phyloP scores from a whole-genome alignment of 2,113 vertebrate genomes.

The Oncorhynchus kisutch region DNA sequence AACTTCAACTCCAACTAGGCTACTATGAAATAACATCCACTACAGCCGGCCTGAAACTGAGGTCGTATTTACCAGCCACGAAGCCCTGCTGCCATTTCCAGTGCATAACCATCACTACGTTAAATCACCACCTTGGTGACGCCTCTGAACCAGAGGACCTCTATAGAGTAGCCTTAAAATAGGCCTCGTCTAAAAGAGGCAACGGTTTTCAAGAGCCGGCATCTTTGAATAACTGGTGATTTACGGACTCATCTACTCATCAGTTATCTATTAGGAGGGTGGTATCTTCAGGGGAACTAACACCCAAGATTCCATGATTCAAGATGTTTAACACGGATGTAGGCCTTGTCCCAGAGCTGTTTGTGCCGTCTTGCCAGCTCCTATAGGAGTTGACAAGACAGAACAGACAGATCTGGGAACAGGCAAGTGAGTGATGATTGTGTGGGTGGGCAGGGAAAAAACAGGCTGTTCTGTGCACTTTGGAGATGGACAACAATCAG shows the following conservation, averaged over 20 bases:
- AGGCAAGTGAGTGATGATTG: neutral
- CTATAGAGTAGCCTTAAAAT: neutral
- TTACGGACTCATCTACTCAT: neutral
- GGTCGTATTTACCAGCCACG: conserved; percentile 27
- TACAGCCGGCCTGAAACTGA: conserved; percentile 25
- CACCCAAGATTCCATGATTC: neutral
- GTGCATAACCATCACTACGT: neutral
- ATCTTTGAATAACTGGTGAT: neutral
- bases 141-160: neutral
- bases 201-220: neutral
- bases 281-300: neutral
- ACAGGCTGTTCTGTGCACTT: neutral
- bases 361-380: neutral
- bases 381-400: neutral
- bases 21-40: conserved; percentile 13
- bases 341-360: neutral
- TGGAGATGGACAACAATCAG: neutral
- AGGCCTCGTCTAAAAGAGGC: neutral
- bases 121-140: neutral
- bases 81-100: neutral
- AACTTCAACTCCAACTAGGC: neutral
- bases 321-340: neutral
- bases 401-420: neutral
- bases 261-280: neutral
- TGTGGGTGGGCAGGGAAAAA: neutral